Conservation (phyloP, 2,797 vertebrate genomes). For the Cirrhinus mrigala region DNA sequence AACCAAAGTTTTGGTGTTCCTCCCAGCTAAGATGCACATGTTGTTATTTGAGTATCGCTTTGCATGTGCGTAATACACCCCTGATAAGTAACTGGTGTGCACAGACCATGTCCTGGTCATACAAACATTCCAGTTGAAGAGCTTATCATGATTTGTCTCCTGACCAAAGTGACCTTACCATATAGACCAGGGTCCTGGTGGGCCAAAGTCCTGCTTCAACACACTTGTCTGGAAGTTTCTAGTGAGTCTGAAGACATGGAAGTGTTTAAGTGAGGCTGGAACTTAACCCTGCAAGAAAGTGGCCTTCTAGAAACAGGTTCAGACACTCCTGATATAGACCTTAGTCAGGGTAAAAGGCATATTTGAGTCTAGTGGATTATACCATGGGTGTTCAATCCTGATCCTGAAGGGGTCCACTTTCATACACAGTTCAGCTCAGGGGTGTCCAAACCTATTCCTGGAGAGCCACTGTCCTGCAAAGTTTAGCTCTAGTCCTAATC, state of each 20-base stretch:
- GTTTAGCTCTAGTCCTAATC: too few species aligned
- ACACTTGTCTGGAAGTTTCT: not conserved
- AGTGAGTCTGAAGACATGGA: not conserved
- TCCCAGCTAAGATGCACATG: slow-evolving; percentile 48
- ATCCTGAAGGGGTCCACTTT: slow-evolving; percentile 4
- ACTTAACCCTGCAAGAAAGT: not conserved
- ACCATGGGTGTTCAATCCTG: not conserved
- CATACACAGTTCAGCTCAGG: not conserved
- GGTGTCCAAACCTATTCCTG: too few species aligned
- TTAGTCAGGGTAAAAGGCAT: slow-evolving; percentile 62
- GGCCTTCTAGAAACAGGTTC: not conserved
- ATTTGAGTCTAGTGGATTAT: slow-evolving; percentile 17
- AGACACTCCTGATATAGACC: not conserved
- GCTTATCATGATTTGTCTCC: slow-evolving; percentile 49
- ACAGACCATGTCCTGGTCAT: not conserved
- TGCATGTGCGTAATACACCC: slow-evolving; percentile 70
- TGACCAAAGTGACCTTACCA: slow-evolving; percentile 79
- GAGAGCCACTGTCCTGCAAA: too few species aligned
- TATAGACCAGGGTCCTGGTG: not conserved
- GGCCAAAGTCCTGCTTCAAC: not conserved
- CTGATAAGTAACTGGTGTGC: slow-evolving; percentile 30
- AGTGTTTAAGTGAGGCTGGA: not conserved
- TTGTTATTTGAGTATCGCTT: slow-evolving; percentile 69
- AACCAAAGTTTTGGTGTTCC: slow-evolving; percentile 70
- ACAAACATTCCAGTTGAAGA: slow-evolving; percentile 15